Base-by-base conservation (phyloP, 2,113 vertebrate genomes). In the Apodemus sylvaticus region DNA sequence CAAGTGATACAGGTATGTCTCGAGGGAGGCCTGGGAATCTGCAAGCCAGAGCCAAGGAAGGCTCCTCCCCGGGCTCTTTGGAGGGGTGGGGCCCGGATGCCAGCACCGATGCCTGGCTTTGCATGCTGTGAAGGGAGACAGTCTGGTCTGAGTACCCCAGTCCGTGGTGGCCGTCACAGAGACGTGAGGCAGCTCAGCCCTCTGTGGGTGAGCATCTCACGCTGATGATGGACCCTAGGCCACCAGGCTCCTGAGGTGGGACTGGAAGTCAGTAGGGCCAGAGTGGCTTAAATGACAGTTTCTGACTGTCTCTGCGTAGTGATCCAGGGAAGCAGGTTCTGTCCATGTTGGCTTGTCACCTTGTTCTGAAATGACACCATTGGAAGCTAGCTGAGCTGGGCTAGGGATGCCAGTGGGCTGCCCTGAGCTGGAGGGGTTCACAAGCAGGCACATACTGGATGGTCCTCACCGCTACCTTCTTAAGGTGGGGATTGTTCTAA, bases 11-110 rank as follows among this genome's bases (percentile, higher is more conserved):
- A 17, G 31, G n/a, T 9, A 51, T 58, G 45, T 62, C 24, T 14
- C 13, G 31, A 39, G 64, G 55, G 26, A 68, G 5, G 39, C 42
- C 76, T 5, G 60, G 22, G 17, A 51, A 17, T 55, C 29, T 0
- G 0, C 29, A 5, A 34, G 29, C 39, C 3, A 42, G 11, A 1
- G 4, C 5, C 5, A 45, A 10, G 58, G 39, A 62, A 19, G 58
- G 29, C 4, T 20, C 81, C 12, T 24, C 17, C n/a, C 55, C 12
- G 1, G 71, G 42, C 26, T 55, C 19, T 34, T 7, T 0, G 7
- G 16, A 8, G 17, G 16, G 9, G 13, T 0, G 0, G 0, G 3
- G 17, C 68, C 64, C 9, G 13, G 29, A 29, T 3, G 0, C 0
- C 53, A 45, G 60, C 36, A 45, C 53, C 55, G 73, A 26, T 60